Evolutionary conservation across 2,888 invertebrate species (phyloP).

Genomic region (Carabus problematicus): DNA sequence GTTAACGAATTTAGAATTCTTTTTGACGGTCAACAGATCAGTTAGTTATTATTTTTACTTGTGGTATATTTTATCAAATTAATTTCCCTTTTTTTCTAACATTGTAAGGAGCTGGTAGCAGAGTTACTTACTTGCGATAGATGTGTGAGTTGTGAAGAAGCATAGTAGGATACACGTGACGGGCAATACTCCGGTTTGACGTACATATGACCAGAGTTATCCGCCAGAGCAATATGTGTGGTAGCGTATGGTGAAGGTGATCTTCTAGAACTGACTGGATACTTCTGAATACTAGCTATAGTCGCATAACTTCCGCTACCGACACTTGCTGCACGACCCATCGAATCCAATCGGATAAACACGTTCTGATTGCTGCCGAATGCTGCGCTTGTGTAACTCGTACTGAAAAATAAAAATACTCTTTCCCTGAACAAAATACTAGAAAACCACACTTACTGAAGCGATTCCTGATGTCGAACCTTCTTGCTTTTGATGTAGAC

Average conservation of each 20-base stretch:
- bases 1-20: no score
- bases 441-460: conserved; percentile 64
- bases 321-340: conserved; percentile 74
- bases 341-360: conserved; percentile 75
- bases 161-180: conserved; percentile 74
- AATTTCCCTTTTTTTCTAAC: no score
- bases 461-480: conserved; percentile 70
- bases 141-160: conserved; percentile 79
- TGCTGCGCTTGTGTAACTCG: conserved; percentile 78
- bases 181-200: conserved; percentile 68
- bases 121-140: conserved; percentile 68
- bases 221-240: conserved; percentile 64
- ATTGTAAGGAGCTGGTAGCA: no score
- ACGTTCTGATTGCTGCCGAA: conserved; percentile 81
- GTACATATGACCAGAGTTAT: conserved; percentile 61
- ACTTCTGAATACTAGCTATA: conserved; percentile 81
- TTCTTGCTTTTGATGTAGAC: conserved; percentile 72
- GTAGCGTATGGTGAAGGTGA: conserved; percentile 78
- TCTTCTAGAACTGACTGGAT: conserved; percentile 64
- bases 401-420: conserved; percentile 60
- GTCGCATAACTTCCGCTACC: conserved; percentile 83
- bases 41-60: not conserved
- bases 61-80: no score
- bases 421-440: not conserved
- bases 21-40: not conserved